These are phyloP conservation scores for Anthopleura sola DNA, from an alignment of 64 coral and sea anemone species.

Conservation along the genomic window DNA sequence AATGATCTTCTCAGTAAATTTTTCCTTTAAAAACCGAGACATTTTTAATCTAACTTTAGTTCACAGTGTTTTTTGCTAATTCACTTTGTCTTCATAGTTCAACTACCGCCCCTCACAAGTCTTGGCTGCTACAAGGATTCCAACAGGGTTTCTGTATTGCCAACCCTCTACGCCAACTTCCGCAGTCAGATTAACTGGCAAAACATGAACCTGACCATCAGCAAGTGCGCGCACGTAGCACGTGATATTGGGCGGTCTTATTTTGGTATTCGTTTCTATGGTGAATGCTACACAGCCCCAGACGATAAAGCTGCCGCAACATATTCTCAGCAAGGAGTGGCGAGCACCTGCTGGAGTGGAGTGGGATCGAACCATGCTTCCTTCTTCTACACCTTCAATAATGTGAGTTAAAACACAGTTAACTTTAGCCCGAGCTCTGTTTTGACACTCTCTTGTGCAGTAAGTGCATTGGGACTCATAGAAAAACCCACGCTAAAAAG, in stretches of 20 bases:
- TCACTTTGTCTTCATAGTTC: neutral
- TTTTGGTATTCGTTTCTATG: constrained; percentile 56
- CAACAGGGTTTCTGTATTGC: neutral
- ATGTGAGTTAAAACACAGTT: neutral
- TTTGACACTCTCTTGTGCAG: too few species aligned
- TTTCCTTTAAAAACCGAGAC: too few species aligned
- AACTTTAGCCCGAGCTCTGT: too few species aligned
- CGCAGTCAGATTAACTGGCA: constrained; percentile 32
- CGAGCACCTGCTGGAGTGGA: neutral
- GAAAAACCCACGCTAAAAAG: too few species aligned
- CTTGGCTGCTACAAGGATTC: constrained; percentile 62
- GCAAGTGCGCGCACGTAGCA: constrained; percentile 55
- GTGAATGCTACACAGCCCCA: constrained; percentile 51
- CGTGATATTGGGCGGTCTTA: constrained; percentile 42
- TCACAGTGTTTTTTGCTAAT: too few species aligned
- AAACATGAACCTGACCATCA: constrained; percentile 21
- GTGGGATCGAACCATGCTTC: neutral
- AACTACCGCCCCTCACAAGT: neutral
- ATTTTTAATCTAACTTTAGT: too few species aligned
- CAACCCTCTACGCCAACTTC: constrained; percentile 32
- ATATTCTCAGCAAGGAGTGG: neutral
- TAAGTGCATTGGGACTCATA: too few species aligned
- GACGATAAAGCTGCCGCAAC: neutral
- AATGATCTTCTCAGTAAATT: too few species aligned
- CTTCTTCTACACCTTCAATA: neutral